These are phyloP conservation scores for Pipistrellus pipistrellus DNA, from an alignment of 2,797 vertebrate species.

Conservation along the genomic window DNA sequence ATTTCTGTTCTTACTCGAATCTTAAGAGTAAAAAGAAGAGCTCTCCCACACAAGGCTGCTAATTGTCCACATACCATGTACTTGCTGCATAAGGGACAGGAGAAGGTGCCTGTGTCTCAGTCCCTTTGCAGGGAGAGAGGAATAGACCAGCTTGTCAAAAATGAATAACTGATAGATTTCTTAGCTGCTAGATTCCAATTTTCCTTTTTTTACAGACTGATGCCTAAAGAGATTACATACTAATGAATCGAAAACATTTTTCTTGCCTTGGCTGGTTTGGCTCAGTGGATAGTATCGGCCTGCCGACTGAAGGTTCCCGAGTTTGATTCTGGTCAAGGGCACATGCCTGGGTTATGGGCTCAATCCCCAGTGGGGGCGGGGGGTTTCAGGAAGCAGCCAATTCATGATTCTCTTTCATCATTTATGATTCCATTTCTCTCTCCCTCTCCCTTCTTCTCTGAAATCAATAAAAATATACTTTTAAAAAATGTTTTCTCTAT, in stretches of 20 bases:
- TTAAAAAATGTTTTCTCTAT: no score
- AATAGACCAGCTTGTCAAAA: neutral
- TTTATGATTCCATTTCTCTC: no score
- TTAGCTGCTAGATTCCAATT: neutral
- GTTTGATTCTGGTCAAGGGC: no score
- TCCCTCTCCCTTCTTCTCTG: no score
- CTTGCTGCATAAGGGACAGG: rapidly evolving
- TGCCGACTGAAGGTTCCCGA: no score
- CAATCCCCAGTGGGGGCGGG: no score
- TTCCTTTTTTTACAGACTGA: neutral
- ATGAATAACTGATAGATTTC: neutral
- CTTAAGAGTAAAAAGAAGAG: neutral
- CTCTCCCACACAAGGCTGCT: neutral
- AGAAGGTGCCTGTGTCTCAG: neutral
- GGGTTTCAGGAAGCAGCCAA: no score
- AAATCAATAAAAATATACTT: no score
- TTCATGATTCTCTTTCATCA: no score
- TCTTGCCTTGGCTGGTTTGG: neutral
- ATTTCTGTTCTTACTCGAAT: slow-evolving; percentile 46
- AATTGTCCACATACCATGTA: neutral
- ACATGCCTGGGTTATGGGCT: no score
- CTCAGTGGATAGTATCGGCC: no score
- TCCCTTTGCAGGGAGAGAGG: neutral
- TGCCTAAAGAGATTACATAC: neutral
- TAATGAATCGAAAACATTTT: slow-evolving; percentile 29